Percentiles rank a stretch among this genome's conserved stretches.
These are phyloP conservation scores for Mylabris sibirica DNA, from an alignment of 2,888 invertebrate genomes.

Conservation along the genomic window DNA sequence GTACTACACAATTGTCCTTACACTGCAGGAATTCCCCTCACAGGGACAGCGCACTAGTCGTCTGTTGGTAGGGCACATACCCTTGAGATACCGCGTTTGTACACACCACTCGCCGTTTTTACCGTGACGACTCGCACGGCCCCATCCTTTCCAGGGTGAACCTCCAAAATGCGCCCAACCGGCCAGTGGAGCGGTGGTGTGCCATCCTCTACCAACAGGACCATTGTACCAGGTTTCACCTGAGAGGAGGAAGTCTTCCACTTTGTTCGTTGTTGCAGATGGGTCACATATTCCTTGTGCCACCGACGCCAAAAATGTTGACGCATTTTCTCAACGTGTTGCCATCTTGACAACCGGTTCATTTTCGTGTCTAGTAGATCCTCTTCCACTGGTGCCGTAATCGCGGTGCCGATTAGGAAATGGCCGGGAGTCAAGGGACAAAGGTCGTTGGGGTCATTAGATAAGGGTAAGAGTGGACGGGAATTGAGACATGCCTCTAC, in stretches of 20 bases:
- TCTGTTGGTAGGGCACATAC: too few relatives aligned
- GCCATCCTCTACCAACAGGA: conserved; percentile 3
- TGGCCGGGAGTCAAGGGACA: conserved; percentile 42
- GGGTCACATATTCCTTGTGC: conserved; percentile 42
- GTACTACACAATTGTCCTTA: too few relatives aligned
- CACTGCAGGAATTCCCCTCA: too few relatives aligned
- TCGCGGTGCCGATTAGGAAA: conserved; percentile 41
- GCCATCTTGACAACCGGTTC: conserved; percentile 39
- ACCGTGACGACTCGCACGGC: too few relatives aligned
- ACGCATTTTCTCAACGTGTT: conserved; percentile 38
- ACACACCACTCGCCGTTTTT: too few relatives aligned
- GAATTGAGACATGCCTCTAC: conserved; percentile 50
- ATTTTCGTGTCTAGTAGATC: conserved; percentile 27
- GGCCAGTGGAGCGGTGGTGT: neutral
- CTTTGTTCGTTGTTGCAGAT: conserved; percentile 38
- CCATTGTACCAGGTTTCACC: neutral
- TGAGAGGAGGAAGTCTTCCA: conserved; percentile 21
- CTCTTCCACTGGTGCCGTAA: conserved; percentile 35
- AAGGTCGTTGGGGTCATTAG: conserved; percentile 40
- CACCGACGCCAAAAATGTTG: conserved; percentile 43
- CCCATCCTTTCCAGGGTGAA: too few relatives aligned
- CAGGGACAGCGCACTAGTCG: too few relatives aligned
- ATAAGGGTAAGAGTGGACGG: conserved; percentile 43
- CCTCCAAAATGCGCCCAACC: too few relatives aligned
- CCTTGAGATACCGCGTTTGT: too few relatives aligned